Conservation (phyloP, 2,888 invertebrate species). For the Prenolepis imparis region DNA sequence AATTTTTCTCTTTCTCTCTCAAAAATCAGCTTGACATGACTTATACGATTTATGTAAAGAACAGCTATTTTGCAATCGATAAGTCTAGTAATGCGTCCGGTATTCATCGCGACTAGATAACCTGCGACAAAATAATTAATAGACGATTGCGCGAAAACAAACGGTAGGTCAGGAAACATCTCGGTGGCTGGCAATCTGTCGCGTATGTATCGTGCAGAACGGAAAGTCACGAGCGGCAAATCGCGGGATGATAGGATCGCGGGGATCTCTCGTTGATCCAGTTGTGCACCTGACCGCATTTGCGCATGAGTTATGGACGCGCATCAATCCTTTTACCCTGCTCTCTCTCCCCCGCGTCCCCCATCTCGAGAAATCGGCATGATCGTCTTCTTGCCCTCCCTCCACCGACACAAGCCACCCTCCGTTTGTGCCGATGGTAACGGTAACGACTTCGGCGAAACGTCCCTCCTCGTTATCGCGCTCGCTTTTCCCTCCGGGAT, state of each 20-base stretch:
- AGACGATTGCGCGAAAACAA: conserved; percentile 31
- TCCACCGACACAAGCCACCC: conserved; percentile 59
- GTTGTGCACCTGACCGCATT: conserved; percentile 84
- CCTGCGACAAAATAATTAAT: conserved; percentile 58
- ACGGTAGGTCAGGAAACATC: conserved; percentile 49
- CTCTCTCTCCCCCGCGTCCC: conserved; percentile 58
- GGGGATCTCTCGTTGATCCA: conserved; percentile 79
- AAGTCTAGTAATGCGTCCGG: conserved; percentile 20
- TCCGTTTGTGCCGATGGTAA: conserved; percentile 62
- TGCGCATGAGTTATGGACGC: conserved; percentile 80
- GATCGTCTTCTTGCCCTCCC: conserved; percentile 48
- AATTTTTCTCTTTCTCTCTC: neutral
- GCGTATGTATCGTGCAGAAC: conserved; percentile 64
- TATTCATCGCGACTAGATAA: conserved; percentile 18
- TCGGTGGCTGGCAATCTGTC: conserved; percentile 57
- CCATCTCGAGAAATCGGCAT: conserved; percentile 33
- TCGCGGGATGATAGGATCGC: conserved; percentile 71
- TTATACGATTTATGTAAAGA: neutral
- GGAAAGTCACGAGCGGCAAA: conserved; percentile 72
- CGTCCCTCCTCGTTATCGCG: conserved; percentile 69
- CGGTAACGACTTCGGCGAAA: conserved; percentile 71
- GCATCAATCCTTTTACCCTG: conserved; percentile 77
- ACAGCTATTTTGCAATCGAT: conserved; percentile 15
- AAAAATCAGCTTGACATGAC: neutral
- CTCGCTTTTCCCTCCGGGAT: conserved; percentile 71